These are phyloP conservation scores for Eurystomus glaucurus DNA, from an alignment of 2,797 vertebrate genomes.

Conservation along the genomic window DNA sequence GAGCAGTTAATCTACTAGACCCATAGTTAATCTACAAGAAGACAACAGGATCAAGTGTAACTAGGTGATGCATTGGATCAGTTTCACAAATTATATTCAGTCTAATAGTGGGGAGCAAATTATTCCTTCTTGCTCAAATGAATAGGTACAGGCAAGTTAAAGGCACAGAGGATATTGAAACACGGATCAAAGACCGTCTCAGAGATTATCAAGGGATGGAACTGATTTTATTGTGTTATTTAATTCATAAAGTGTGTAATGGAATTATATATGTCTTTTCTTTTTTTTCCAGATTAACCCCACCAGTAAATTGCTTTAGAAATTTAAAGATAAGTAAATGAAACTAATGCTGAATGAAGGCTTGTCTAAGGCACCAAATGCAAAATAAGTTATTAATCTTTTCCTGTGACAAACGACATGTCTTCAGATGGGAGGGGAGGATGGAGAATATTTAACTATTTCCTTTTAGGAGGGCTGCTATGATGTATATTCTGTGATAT, in stretches of 20 bases:
- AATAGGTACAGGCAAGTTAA: neutral
- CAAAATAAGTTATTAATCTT: neutral
- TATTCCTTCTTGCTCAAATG: neutral
- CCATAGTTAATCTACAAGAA: neutral
- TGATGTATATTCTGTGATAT: neutral
- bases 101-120: neutral
- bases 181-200: neutral
- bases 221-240: neutral
- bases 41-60: neutral
- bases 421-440: neutral
- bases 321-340: neutral
- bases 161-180: neutral
- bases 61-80: neutral
- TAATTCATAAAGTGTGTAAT: neutral
- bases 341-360: neutral
- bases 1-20: neutral
- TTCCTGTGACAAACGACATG: neutral
- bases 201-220: neutral
- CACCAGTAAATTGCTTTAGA: neutral
- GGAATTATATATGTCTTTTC: neutral
- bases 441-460: neutral
- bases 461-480: neutral
- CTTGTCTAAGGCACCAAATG: neutral
- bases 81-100: neutral
- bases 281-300: neutral